Evolutionary conservation across 2,888 invertebrate species (phyloP), one percentile per base, ranked within the genome.

Genomic region (Rotaria sp.): DNA sequence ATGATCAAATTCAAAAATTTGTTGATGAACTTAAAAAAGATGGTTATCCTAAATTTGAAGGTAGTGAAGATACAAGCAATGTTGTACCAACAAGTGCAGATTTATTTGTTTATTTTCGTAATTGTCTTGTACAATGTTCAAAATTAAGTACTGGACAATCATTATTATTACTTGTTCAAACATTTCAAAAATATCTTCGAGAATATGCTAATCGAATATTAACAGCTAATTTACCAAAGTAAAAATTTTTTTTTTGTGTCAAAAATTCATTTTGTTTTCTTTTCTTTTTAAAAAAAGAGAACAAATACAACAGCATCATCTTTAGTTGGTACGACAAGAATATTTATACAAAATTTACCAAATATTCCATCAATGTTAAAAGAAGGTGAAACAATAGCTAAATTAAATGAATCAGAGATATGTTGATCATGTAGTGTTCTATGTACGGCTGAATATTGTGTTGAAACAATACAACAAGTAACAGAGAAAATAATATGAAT

Each of bases 381-480:
- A 90, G 96, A 96, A 91, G 95, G 95, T 80, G 75, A 85, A 50
- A n/a, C 74, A 26, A 59, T 84, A 67, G 80, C 85, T 59, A 92
- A 93, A 88, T 92, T 93, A 87, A 92, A 92, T 3, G 91, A 92
- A 88, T 93, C 93, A 88, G 94, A 94, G 88, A 93, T 94, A 89
- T 93, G 93, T 87, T 92, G 93, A 84, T 93, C 94, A 55, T 94
- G 94, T 90, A 94, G 94, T 91, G 95, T 99, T 85, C 92, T 99
- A 88, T 96, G 96, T 3, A 98, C 99, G 0, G 95, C 97, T 0
- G 99, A 99, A 91, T 99, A 99, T 93, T 99, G 99, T 90, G 93
- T 97, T 88, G 99, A 99, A 92, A 99, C 98, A 0, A 96, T 96
- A 0, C 94, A 96, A 88, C 97, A 99, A 89, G 89, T 92, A 86